phyloP scores from a whole-genome alignment of 2,888 invertebrate genomes.

The Cerceris rybyensis region DNA sequence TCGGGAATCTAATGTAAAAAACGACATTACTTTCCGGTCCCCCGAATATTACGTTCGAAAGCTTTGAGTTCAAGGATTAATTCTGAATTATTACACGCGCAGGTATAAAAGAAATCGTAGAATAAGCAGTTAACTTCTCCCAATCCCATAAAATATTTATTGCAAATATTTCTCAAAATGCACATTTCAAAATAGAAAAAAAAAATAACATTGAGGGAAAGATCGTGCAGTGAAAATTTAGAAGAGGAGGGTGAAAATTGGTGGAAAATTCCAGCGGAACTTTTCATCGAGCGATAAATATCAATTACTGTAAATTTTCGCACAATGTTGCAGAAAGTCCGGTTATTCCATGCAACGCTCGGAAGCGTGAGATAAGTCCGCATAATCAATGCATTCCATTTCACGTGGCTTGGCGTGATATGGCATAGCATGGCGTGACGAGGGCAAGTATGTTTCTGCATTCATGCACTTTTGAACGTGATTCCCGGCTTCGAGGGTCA shows the following conservation, averaged over 20 bases:
- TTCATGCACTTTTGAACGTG: slow-evolving; percentile 42
- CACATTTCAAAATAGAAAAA: no score
- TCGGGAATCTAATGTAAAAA: no score
- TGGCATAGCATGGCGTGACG: slow-evolving; percentile 48
- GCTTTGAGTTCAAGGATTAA: no score
- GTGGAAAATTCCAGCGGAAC: no score
- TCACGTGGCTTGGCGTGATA: slow-evolving; percentile 51
- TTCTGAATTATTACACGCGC: no score
- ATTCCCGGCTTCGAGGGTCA: slow-evolving; percentile 33
- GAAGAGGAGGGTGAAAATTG: no score
- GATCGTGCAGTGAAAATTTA: no score
- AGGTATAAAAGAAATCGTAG: no score
- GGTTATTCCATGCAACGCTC: slow-evolving; percentile 9
- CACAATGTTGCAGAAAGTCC: not conserved
- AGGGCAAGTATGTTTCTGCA: slow-evolving; percentile 37
- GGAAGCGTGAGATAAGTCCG: slow-evolving; percentile 55
- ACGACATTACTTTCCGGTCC: no score
- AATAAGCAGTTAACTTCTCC: no score
- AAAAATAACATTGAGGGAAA: no score
- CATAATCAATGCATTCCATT: slow-evolving; percentile 61
- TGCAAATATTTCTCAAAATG: not conserved
- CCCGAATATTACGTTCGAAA: no score
- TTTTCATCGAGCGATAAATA: not conserved
- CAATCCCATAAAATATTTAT: not conserved
- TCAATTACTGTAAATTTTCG: slow-evolving; percentile 23